Evolutionary conservation across 2,888 invertebrate species (phyloP).

Genomic region (Candidula unifasciata): DNA sequence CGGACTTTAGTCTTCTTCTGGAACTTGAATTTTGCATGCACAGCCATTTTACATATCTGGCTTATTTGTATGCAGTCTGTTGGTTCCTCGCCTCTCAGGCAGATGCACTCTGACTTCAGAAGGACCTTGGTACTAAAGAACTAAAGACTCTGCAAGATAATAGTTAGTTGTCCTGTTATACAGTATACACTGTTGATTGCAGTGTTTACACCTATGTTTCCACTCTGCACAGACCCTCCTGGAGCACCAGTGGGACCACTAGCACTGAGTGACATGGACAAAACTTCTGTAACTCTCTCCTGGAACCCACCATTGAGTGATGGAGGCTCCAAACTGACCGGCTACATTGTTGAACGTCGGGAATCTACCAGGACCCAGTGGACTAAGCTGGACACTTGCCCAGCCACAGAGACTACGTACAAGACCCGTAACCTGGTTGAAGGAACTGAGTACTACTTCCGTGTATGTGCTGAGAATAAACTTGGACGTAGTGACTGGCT

Average conservation of each 20-base stretch:
- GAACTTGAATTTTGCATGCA: no score
- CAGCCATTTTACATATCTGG: no score
- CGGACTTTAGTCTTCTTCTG: no score
- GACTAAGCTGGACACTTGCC: conserved; percentile 60
- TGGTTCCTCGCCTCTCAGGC: no score
- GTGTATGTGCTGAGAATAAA: conserved; percentile 91
- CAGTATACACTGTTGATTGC: background rate
- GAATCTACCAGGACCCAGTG: conserved; percentile 74
- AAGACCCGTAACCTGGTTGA: conserved; percentile 65
- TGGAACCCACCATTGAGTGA: conserved; percentile 76
- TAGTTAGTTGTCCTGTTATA: no score
- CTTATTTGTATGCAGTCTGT: no score
- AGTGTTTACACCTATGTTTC: background rate
- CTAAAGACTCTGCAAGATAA: no score
- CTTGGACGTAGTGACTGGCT: conserved; percentile 89
- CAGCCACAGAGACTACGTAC: conserved; percentile 58
- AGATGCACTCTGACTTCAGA: no score
- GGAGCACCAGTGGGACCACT: conserved; percentile 61
- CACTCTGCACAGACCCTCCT: conserved; percentile 56
- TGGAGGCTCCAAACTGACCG: conserved; percentile 67
- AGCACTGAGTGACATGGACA: conserved; percentile 67
- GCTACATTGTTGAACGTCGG: conserved; percentile 67
- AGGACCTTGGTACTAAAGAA: no score
- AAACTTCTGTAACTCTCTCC: conserved; percentile 61
- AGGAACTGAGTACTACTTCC: conserved; percentile 85